These are phyloP conservation scores for Punctoribates punctum DNA, from an alignment of 2,888 invertebrate species.

Conservation along the genomic window DNA sequence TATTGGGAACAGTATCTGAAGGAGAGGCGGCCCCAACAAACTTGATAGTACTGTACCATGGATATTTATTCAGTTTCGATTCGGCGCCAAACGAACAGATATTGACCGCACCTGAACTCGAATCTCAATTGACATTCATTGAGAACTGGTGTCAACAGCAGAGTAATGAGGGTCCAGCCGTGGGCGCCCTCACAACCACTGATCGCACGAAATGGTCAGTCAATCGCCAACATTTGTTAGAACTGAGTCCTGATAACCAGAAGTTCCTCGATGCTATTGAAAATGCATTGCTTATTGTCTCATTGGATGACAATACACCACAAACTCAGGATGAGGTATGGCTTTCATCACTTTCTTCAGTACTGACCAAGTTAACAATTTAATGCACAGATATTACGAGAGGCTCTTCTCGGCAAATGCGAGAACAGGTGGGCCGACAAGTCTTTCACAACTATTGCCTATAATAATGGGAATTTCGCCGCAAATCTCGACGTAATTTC, in stretches of 20 bases:
- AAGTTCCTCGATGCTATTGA: slow-evolving; percentile 55
- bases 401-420: slow-evolving; percentile 57
- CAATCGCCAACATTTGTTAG: slow-evolving; percentile 55
- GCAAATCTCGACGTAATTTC: slow-evolving; percentile 60
- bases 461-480: slow-evolving; percentile 58
- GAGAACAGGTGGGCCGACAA: slow-evolving; percentile 63
- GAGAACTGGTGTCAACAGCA: slow-evolving; percentile 53
- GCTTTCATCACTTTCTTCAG: background rate
- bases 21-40: slow-evolving; percentile 55
- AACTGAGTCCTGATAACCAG: slow-evolving; percentile 54
- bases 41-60: slow-evolving; percentile 58
- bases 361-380: background rate
- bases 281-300: slow-evolving; percentile 53
- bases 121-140: slow-evolving; percentile 55
- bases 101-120: slow-evolving; percentile 57
- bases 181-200: slow-evolving; percentile 58
- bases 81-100: slow-evolving; percentile 52
- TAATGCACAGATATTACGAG: slow-evolving; percentile 27
- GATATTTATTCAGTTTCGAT: slow-evolving; percentile 59
- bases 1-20: slow-evolving; percentile 50
- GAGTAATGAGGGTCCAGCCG: slow-evolving; percentile 54
- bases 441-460: slow-evolving; percentile 56
- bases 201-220: slow-evolving; percentile 59
- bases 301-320: slow-evolving; percentile 53
- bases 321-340: slow-evolving; percentile 42